Evolutionary conservation across 1,140 invertebrate genomes (phyloP).

Genomic region (Teleogryllus occipitalis): DNA sequence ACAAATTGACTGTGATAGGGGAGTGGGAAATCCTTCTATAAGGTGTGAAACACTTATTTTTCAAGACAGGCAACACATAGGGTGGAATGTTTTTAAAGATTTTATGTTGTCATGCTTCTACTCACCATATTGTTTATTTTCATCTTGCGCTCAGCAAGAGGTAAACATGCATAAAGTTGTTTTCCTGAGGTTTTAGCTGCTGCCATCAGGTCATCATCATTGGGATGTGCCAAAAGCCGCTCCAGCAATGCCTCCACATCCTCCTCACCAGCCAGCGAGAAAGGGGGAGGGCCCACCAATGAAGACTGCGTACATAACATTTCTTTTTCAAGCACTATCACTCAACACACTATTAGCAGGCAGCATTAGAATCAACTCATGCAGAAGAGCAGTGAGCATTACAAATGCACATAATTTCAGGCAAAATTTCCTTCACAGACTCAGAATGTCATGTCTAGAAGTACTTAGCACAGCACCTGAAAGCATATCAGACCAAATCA

Average conservation of each 20-base stretch:
- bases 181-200: constrained; percentile 69
- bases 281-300: constrained; percentile 27
- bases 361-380: neutral
- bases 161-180: constrained; percentile 56
- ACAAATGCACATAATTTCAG: neutral
- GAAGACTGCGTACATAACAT: constrained; percentile 29
- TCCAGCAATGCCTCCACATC: constrained; percentile 36
- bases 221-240: constrained; percentile 32
- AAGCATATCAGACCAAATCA: no score
- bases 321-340: neutral
- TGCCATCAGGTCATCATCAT: constrained; percentile 68
- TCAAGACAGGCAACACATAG: no score
- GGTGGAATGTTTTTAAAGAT: no score
- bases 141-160: constrained; percentile 48
- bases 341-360: neutral
- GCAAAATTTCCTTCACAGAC: neutral
- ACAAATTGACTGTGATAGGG: no score
- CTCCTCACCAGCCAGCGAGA: constrained; percentile 27
- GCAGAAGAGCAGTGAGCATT: neutral
- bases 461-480: no score
- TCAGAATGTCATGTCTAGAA: neutral
- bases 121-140: constrained; percentile 64
- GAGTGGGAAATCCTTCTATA: no score
- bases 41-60: no score
- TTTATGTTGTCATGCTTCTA: no score